Evolutionary conservation across 2,888 invertebrate species (phyloP).

Genomic region (Liposcelis brunnea): DNA sequence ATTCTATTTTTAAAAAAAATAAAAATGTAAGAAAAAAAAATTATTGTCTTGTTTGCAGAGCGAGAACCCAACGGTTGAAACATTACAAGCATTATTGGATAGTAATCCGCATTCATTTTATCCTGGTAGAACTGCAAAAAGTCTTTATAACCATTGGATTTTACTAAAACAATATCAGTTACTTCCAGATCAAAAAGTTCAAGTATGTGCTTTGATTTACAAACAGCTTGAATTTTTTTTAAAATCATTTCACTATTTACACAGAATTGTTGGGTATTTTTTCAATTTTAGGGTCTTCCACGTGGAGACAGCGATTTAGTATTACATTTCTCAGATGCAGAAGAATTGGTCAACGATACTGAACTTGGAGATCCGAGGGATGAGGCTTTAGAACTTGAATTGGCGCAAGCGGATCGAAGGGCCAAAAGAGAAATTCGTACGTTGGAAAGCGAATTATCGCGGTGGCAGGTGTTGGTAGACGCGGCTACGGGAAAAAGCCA

Average conservation of each 20-base stretch:
- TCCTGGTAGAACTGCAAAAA: conserved; percentile 69
- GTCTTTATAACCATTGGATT: conserved; percentile 78
- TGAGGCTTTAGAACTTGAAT: conserved; percentile 61
- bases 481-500: conserved; percentile 69
- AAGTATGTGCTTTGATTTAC: conserved; percentile 9
- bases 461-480: conserved; percentile 88
- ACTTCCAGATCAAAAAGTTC: conserved; percentile 72
- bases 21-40: neutral
- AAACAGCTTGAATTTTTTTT: neutral
- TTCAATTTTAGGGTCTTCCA: conserved; percentile 14
- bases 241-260: conserved; percentile 16
- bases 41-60: conserved; percentile 32
- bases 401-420: conserved; percentile 51
- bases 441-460: conserved; percentile 71
- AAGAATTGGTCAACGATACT: conserved; percentile 70
- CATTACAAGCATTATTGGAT: conserved; percentile 69
- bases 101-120: conserved; percentile 76
- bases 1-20: neutral
- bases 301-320: conserved; percentile 13
- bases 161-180: conserved; percentile 81
- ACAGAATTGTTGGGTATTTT: too few species aligned
- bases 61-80: conserved; percentile 51
- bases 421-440: conserved; percentile 74
- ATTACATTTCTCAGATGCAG: conserved; percentile 66
- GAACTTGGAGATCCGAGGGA: conserved; percentile 69